Percentiles rank a stretch among this genome's conserved stretches.
These are phyloP conservation scores for Lithobates pipiens DNA, from an alignment of 2,797 vertebrate species.

Conservation along the genomic window DNA sequence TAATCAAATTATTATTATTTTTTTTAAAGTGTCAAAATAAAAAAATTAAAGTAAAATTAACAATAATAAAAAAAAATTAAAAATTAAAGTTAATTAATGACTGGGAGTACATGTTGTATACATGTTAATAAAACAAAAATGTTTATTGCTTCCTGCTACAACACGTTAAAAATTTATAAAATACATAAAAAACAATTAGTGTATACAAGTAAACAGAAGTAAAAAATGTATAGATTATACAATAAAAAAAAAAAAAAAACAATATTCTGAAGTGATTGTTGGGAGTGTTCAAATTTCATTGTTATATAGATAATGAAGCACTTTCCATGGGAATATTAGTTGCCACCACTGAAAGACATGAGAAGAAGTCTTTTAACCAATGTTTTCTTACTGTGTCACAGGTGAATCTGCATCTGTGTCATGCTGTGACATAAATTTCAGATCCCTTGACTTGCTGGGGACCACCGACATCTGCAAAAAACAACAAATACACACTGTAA, in stretches of 20 bases:
- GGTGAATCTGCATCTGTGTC: conserved; percentile 79
- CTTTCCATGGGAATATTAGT: neutral
- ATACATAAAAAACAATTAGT: neutral
- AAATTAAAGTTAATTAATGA: too few relatives aligned
- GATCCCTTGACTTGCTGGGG: conserved; percentile 80
- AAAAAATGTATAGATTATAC: neutral
- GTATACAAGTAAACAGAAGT: too few relatives aligned
- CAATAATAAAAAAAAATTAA: too few relatives aligned
- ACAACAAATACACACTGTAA: conserved; percentile 63
- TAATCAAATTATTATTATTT: too few relatives aligned
- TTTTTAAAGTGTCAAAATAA: too few relatives aligned
- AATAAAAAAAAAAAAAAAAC: neutral
- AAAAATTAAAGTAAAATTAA: too few relatives aligned
- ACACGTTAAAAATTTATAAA: neutral
- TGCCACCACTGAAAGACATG: conserved; percentile 26
- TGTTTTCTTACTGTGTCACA: conserved; percentile 78
- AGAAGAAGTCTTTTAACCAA: conserved; percentile 56
- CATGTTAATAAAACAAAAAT: conserved; percentile 1
- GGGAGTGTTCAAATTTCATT: neutral
- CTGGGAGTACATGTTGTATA: neutral
- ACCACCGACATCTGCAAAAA: conserved; percentile 80
- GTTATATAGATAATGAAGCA: neutral
- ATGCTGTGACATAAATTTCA: conserved; percentile 78
- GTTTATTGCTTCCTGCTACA: conserved; percentile 13
- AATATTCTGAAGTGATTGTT: neutral